Percentiles rank a stretch among this genome's conserved stretches.
Conservation (phyloP, 2,888 invertebrate genomes). For the Seira sanloemensis region DNA sequence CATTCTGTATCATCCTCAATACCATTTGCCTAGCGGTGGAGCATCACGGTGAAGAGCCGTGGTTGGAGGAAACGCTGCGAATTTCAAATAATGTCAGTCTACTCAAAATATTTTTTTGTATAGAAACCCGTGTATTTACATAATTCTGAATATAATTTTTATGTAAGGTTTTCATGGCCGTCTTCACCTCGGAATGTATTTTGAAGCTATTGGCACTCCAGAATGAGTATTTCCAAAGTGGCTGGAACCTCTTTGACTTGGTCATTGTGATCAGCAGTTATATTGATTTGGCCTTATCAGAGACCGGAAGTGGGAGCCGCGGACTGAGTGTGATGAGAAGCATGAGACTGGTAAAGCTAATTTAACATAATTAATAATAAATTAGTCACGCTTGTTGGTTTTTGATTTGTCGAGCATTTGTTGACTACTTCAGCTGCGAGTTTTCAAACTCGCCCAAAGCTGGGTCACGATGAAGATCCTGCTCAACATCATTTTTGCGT, state of each 20-base stretch:
- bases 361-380: too few relatives aligned
- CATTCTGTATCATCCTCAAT: conserved; percentile 94
- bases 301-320: background rate
- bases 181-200: conserved; percentile 95
- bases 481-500: conserved; percentile 96
- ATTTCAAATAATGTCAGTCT: too few relatives aligned
- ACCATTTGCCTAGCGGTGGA: conserved; percentile 95
- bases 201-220: conserved; percentile 91
- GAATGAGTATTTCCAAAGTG: conserved; percentile 91
- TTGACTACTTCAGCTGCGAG: conserved; percentile 84
- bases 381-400: too few relatives aligned
- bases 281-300: conserved; percentile 84
- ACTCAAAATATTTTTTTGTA: too few relatives aligned
- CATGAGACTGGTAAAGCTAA: conserved; percentile 84
- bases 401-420: too few relatives aligned
- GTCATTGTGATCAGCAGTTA: conserved; percentile 95
- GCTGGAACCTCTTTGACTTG: conserved; percentile 97
- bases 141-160: too few relatives aligned
- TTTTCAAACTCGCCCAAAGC: conserved; percentile 96
- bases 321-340: conserved; percentile 78
- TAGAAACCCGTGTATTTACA: too few relatives aligned
- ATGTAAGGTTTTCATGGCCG: conserved; percentile 96
- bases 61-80: background rate
- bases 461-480: conserved; percentile 99
- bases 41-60: conserved; percentile 82